phyloP scores from a whole-genome alignment of 1,140 invertebrate species.

The Drosophila bipectinata region DNA sequence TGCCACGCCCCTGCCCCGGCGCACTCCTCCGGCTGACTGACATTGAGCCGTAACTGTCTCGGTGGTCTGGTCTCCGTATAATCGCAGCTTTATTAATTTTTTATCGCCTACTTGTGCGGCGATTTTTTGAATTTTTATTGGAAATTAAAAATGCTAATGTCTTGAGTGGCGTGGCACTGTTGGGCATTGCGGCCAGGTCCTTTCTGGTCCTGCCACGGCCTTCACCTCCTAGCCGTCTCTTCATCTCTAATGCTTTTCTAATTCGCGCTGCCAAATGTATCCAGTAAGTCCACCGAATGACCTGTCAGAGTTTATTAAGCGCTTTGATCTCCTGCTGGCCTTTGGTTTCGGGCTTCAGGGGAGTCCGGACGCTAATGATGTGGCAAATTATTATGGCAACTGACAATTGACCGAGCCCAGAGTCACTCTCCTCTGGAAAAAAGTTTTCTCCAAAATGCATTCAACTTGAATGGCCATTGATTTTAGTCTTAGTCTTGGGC shows the following conservation, averaged over 20 bases:
- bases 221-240: background rate
- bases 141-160: conserved; percentile 82
- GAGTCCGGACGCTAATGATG: conserved; percentile 73
- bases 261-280: conserved; percentile 9
- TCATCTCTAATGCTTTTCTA: conserved; percentile 25
- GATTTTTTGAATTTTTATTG: conserved; percentile 81
- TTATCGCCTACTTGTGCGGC: conserved; percentile 81
- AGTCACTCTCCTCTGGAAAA: background rate
- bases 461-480: conserved; percentile 72
- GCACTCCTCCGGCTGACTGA: conserved; percentile 49
- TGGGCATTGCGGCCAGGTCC: conserved; percentile 23
- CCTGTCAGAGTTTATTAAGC: conserved; percentile 45
- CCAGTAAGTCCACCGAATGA: conserved; percentile 12
- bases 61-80: conserved; percentile 58
- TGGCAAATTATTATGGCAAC: conserved; percentile 80
- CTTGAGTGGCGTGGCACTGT: conserved; percentile 29
- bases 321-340: conserved; percentile 61
- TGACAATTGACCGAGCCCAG: conserved; percentile 53
- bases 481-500: conserved; percentile 34
- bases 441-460: conserved; percentile 68
- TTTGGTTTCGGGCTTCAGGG: conserved; percentile 40
- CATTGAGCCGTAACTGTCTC: conserved; percentile 64
- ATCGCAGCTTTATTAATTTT: conserved; percentile 83
- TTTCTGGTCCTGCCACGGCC: conserved; percentile 4
- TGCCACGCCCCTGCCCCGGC: background rate